Conservation (phyloP, 2,888 invertebrate species). For the Drepanosiphum platanoidis region DNA sequence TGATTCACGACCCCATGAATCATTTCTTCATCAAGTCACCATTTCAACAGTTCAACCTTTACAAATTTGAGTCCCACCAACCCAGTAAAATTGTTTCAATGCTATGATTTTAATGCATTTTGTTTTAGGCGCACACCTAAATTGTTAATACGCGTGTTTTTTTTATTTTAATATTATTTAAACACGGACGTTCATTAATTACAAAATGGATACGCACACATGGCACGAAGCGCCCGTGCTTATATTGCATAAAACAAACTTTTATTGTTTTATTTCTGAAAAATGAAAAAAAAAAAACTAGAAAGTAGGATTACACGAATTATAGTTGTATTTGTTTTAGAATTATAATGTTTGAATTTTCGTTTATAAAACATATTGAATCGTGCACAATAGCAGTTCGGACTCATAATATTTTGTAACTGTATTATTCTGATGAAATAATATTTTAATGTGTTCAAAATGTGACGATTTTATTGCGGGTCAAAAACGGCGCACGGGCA, state of each 20-base stretch:
- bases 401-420: neutral
- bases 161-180: too few species aligned
- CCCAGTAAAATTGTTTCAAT: neutral
- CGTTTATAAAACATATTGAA: neutral
- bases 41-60: neutral
- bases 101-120: neutral
- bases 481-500: neutral
- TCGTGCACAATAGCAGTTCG: neutral
- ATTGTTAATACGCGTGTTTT: too few species aligned
- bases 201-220: neutral
- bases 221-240: neutral
- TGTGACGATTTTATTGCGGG: neutral
- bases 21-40: neutral
- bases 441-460: constrained; percentile 1
- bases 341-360: neutral
- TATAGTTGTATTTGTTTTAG: neutral
- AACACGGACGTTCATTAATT: neutral
- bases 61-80: neutral
- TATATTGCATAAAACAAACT: too few species aligned
- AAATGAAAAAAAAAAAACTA: neutral
- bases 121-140: too few species aligned
- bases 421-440: neutral
- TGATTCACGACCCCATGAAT: neutral
- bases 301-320: neutral
- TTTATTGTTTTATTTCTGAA: neutral